These are phyloP conservation scores for Chrosomus eos DNA, from an alignment of 2,797 vertebrate species.

Conservation along the genomic window DNA sequence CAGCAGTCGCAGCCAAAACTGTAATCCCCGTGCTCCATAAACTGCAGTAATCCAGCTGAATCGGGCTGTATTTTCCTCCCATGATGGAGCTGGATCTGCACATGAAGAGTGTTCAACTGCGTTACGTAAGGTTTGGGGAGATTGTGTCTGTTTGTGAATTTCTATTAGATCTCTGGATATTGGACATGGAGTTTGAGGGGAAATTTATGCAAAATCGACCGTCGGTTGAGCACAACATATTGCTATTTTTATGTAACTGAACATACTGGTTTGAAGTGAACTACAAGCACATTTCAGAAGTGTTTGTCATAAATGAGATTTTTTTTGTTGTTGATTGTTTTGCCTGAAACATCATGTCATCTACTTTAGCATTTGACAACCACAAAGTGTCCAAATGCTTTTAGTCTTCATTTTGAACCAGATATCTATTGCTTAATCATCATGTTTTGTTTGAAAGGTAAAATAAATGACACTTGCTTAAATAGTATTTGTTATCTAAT, in stretches of 20 bases:
- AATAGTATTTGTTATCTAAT: background rate
- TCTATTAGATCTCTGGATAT: slow-evolving; percentile 8
- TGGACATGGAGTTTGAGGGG: slow-evolving; percentile 6
- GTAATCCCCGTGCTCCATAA: slow-evolving; percentile 45
- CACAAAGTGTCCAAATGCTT: background rate
- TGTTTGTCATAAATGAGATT: background rate
- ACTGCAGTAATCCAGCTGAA: slow-evolving; percentile 56
- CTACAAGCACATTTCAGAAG: background rate
- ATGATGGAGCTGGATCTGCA: slow-evolving; percentile 34
- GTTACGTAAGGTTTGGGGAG: slow-evolving; percentile 23
- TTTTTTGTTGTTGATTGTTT: background rate
- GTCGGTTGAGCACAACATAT: background rate
- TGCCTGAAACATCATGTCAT: background rate
- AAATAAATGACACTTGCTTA: background rate
- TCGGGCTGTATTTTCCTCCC: slow-evolving; percentile 48
- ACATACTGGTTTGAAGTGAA: background rate
- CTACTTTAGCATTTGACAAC: background rate
- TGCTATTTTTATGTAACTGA: slow-evolving; percentile 23
- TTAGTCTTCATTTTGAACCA: background rate
- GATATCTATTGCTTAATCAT: too few relatives aligned
- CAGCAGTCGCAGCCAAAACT: slow-evolving; percentile 25
- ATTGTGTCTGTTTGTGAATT: slow-evolving; percentile 5
- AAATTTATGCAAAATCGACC: background rate
- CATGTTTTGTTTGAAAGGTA: too few relatives aligned
- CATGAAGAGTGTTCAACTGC: slow-evolving; percentile 11